Evolutionary conservation across 2,888 invertebrate genomes (phyloP), one percentile per base, ranked within the genome.

Genomic region (Cheilosia vulpina): DNA sequence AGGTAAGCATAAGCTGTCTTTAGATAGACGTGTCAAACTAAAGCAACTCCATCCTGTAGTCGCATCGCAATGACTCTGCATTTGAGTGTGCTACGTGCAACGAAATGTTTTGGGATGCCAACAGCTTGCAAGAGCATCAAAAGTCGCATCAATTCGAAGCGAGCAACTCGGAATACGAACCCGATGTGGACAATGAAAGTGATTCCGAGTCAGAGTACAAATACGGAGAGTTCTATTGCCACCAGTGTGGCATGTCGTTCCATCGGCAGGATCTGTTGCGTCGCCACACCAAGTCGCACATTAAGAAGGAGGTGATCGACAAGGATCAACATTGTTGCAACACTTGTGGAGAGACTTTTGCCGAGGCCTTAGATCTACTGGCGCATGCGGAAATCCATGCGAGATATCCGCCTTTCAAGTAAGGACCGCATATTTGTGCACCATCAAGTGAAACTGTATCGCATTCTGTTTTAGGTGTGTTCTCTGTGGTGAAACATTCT

Each of bases 301-400:
- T 89, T 0, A 91, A 90, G 69, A 83, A 88, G 19, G 85, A 87
- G 41, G 83, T 62, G 77, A 94, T 88, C 3, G 88, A 87, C 69
- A 90, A 89, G 65, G 90, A 89, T 63, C 85, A 93, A 78, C 96
- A 96, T 90, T 94, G 95, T 87, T 97, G 97, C 91, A 96, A 95
- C 90, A 96, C 95, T 45, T 97, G 97, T 91, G 96, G 96, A 58
- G 96, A 96, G 92, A 94, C 94, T 83, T 97, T 96, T 91, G 93
- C 94, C 52, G 96, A 96, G 93, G 96, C 96, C 68, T 92, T 96
- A 88, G 96, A 96, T 90, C 93, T 96, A 87, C 93, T 96, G 55
- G 96, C 96, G 21, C 96, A 96, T 92, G 96, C 96, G 0, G 96
- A 96, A 93, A 93, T 95, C 5, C 96, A 97, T 91, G 95, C 96